Evolutionary conservation across 2,113 vertebrate species (phyloP).

Genomic region (Orientallactaga bullata): DNA sequence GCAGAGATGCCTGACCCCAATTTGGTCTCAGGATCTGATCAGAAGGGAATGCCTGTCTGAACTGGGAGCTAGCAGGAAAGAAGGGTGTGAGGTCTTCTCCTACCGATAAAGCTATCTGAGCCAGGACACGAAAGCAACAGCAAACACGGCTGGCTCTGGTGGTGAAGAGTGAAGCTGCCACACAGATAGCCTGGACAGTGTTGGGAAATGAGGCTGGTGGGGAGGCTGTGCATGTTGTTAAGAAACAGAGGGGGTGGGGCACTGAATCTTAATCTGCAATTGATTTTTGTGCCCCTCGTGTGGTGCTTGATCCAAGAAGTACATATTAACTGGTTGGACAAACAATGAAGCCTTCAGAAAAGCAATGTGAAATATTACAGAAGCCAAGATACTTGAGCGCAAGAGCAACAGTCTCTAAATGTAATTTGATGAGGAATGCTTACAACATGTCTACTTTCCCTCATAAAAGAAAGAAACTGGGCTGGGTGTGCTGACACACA

Average conservation of each 20-base stretch:
- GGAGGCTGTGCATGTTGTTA: not conserved
- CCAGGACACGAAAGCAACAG: not conserved
- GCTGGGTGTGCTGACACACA: too few relatives aligned
- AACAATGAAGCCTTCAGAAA: conserved; percentile 15
- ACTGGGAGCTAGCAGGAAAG: not conserved
- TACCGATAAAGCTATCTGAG: not conserved
- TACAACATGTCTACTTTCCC: not conserved
- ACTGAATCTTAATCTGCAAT: conserved; percentile 6
- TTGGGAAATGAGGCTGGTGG: not conserved
- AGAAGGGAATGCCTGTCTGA: not conserved
- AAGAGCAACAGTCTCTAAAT: not conserved
- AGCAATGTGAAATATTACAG: not conserved
- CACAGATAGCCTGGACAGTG: not conserved
- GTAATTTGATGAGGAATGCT: conserved; percentile 11
- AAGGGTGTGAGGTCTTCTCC: not conserved
- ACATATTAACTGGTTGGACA: not conserved
- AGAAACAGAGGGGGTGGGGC: not conserved
- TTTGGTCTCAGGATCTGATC: not conserved
- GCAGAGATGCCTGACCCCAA: not conserved
- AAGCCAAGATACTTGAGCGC: conserved; percentile 1
- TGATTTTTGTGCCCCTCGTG: not conserved
- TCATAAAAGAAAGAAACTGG: not conserved
- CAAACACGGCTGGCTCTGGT: not conserved
- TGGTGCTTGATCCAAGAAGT: not conserved
- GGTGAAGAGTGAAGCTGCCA: not conserved